These are phyloP conservation scores for Sarcophaga peregrina DNA, from an alignment of 1,140 invertebrate genomes.

Conservation along the genomic window DNA sequence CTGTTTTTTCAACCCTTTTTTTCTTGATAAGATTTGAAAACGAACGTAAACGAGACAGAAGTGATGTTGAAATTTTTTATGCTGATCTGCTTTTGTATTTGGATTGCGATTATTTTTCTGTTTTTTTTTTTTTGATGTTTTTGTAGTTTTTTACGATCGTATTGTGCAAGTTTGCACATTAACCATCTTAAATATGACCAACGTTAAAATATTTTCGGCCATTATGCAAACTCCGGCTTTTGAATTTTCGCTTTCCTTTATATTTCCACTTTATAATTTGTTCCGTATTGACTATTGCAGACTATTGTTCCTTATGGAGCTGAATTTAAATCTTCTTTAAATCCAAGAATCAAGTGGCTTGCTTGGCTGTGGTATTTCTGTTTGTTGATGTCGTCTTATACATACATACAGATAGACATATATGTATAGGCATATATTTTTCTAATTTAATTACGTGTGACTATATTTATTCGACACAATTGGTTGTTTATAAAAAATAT, in stretches of 20 bases:
- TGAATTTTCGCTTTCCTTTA: background rate
- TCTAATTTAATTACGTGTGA: background rate
- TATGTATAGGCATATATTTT: too few relatives aligned
- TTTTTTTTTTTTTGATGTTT: too few relatives aligned
- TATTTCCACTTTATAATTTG: background rate
- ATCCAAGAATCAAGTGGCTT: background rate
- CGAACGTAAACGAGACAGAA: too few relatives aligned
- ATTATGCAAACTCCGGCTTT: background rate
- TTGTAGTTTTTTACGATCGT: too few relatives aligned
- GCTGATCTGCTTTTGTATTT: too few relatives aligned
- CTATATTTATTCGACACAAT: background rate
- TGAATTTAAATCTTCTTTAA: background rate
- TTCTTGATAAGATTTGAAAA: background rate
- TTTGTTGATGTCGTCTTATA: too few relatives aligned
- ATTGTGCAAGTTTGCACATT: too few relatives aligned
- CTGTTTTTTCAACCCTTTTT: constrained; percentile 11
- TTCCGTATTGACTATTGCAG: background rate
- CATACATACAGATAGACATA: too few relatives aligned
- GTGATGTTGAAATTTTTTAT: too few relatives aligned
- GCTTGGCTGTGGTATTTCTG: too few relatives aligned
- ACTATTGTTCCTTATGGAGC: background rate
- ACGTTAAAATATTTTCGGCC: background rate
- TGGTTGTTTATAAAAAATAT: background rate
- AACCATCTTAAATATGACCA: too few relatives aligned
- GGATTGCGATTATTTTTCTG: too few relatives aligned